phyloP scores from a whole-genome alignment of 2,113 vertebrate species.

The Pseudolaguvia tuberculata region DNA sequence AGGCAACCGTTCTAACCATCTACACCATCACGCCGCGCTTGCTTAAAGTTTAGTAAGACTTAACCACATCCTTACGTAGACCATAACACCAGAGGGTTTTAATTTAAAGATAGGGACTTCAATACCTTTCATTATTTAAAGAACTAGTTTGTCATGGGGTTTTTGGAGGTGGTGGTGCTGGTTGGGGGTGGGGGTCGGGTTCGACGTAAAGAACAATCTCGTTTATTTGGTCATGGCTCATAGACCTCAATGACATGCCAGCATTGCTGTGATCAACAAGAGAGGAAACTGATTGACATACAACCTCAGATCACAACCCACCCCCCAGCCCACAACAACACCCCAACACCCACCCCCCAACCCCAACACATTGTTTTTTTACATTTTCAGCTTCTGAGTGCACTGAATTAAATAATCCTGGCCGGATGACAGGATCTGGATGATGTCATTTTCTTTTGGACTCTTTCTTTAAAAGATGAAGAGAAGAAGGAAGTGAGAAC shows the following conservation, averaged over 20 bases:
- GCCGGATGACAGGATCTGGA: conserved; percentile 10
- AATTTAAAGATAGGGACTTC: neutral
- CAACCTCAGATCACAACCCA: neutral
- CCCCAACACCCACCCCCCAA: no score
- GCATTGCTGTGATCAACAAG: neutral
- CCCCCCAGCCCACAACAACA: no score
- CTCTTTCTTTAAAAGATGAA: neutral
- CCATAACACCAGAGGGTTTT: neutral
- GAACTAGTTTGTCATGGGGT: neutral
- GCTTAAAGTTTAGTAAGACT: neutral
- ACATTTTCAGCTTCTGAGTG: conserved; percentile 26
- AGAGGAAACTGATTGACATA: neutral
- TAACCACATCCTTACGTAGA: neutral
- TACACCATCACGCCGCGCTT: no score
- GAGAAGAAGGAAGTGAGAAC: neutral
- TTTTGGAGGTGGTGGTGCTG: no score
- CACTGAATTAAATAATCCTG: conserved; percentile 18
- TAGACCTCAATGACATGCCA: neutral
- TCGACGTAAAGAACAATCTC: neutral
- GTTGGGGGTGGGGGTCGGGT: neutral
- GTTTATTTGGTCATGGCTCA: neutral
- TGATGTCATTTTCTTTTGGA: conserved; percentile 25
- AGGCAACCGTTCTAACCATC: no score
- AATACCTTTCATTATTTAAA: neutral
- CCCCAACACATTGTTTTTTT: conserved; percentile 26